Conservation (phyloP, 2,113 vertebrate genomes). For the Lepisosteus osseus region DNA sequence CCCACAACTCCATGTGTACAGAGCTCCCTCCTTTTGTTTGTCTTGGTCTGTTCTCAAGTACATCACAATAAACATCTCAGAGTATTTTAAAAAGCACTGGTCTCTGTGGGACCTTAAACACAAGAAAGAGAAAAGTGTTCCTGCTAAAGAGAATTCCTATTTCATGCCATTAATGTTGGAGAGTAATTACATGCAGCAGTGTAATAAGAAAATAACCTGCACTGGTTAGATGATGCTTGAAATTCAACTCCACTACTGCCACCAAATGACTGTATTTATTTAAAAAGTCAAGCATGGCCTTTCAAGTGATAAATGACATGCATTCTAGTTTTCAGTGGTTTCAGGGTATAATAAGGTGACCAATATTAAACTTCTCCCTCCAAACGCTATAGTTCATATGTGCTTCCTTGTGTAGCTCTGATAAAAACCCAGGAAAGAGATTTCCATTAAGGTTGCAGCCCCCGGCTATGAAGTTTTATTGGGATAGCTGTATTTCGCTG, state of each 20-base stretch:
- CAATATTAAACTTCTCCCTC: slow-evolving; percentile 46
- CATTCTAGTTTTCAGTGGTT: slow-evolving; percentile 27
- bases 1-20: too few relatives aligned
- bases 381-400: slow-evolving; percentile 38
- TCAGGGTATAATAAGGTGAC: slow-evolving; percentile 42
- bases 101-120: too few relatives aligned
- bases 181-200: slow-evolving; percentile 26
- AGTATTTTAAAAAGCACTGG: too few relatives aligned
- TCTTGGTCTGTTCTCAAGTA: too few relatives aligned
- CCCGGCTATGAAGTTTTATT: slow-evolving; percentile 14
- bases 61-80: too few relatives aligned
- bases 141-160: slow-evolving; percentile 10
- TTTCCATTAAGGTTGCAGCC: slow-evolving; percentile 13
- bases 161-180: slow-evolving; percentile 24
- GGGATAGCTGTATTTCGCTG: not conserved
- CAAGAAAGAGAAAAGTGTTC: not conserved
- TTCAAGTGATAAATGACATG: slow-evolving; percentile 38
- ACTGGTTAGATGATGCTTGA: slow-evolving; percentile 43
- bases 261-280: slow-evolving; percentile 17
- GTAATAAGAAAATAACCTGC: slow-evolving; percentile 23
- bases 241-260: slow-evolving; percentile 39
- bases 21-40: too few relatives aligned
- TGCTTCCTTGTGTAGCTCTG: slow-evolving; percentile 8
- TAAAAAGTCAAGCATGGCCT: slow-evolving; percentile 17
- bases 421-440: not conserved